Evolutionary conservation across 2,113 vertebrate species (phyloP), one percentile per base, ranked within the genome.

Genomic region (Macquaria australasica): DNA sequence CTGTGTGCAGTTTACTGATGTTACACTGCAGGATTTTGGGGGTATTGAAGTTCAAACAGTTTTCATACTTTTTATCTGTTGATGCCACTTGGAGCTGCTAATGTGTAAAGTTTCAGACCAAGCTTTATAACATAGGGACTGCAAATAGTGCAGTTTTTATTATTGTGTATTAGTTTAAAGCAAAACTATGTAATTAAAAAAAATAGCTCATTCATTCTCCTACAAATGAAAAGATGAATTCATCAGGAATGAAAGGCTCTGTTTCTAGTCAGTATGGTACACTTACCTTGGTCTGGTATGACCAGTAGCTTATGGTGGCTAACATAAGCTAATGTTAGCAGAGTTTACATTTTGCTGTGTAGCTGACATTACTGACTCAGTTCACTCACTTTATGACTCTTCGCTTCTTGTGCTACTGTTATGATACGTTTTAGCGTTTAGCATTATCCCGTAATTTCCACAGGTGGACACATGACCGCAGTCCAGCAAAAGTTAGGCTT

Each of bases 1-100:
- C 41, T 64, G 69, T 51, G 23, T 50, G n/a, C 69, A 21, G 9
- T 60, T 63, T 77, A 41, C 50, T 86, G 68, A 56, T 64, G 37
- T 58, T 63, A 21, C 20, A 28, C 37, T 72, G 59, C 51, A 15
- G 34, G n/a, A 31, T 48, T 87, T 77, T 48, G 28, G 31, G 60
- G 43, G 18, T 23, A 14, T 11, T 84, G 41, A 69, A 67, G 67
- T 75, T 70, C 21, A 77, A 37, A 55, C n/a, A 34, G 5, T 51
- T 64, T 58, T 59, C 20, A 18, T 20, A 23, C 34, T 45, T 62
- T 73, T 56, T 58, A 64, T 72, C 23, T 68, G 18, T 25, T 53
- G 23, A 48, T 48, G 50, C 37, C 60, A 16, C 34, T 39, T 25
- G 8, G 11, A 51, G 69, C 43, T 41, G 34, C 21, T 16, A 4